A percentile compares a stretch with the other conserved stretches of the same genome.
phyloP scores from a whole-genome alignment of 92 coral and sea anemone genomes.

The Phymanthus crucifer region DNA sequence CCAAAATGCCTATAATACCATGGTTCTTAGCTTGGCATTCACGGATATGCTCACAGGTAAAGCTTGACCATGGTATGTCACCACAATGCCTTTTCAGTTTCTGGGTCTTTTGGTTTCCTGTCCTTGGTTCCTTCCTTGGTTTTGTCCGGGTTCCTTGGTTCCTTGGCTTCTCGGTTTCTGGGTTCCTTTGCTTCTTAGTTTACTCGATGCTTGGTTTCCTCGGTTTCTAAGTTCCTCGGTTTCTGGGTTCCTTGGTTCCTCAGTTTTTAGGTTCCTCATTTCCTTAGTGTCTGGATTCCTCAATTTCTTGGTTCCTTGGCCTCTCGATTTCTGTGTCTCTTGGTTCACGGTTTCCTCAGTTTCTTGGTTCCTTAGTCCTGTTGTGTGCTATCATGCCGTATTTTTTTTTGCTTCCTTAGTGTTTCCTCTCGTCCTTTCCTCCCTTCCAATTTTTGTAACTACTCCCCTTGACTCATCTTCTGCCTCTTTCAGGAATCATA shows the following conservation, averaged over 20 bases:
- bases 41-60: slow-evolving; percentile 81
- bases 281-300: too few relatives aligned
- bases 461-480: not conserved
- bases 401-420: not conserved
- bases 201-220: too few relatives aligned
- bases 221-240: too few relatives aligned
- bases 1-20: slow-evolving; percentile 59
- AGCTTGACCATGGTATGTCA: not conserved
- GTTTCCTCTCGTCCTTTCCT: not conserved
- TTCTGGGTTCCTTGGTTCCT: too few relatives aligned
- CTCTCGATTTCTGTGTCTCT: too few relatives aligned
- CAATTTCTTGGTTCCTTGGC: too few relatives aligned
- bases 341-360: too few relatives aligned
- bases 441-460: not conserved
- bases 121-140: not conserved
- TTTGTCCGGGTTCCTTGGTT: not conserved
- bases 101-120: not conserved
- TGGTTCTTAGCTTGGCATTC: slow-evolving; percentile 59
- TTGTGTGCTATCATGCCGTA: too few relatives aligned
- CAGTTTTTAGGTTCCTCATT: too few relatives aligned
- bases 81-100: not conserved
- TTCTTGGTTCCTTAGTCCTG: too few relatives aligned
- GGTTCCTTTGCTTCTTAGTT: too few relatives aligned
- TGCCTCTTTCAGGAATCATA: slow-evolving; percentile 35
- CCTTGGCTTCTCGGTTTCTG: too few relatives aligned